A percentile compares a stretch with the other conserved stretches of the same genome.
Evolutionary conservation across 2,797 vertebrate species (phyloP).

Genomic region (Rhinogobio ventralis): DNA sequence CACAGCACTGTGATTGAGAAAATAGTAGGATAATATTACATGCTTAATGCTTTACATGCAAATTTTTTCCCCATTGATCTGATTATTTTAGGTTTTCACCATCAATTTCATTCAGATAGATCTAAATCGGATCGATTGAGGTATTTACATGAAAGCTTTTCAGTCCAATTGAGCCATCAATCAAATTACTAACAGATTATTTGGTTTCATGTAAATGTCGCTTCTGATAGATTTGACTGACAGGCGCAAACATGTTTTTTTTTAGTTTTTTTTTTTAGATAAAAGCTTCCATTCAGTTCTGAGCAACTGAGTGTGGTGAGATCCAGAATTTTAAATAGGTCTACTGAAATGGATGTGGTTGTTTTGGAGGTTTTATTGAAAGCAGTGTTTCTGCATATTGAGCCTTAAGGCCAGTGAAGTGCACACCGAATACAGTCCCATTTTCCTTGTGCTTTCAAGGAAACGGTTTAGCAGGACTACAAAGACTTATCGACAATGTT

Average conservation of each 20-base stretch:
- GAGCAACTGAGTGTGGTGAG: not conserved
- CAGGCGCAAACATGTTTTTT: not conserved
- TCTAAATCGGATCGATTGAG: not conserved
- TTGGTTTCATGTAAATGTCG: not conserved
- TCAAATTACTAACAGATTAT: slow-evolving; percentile 1
- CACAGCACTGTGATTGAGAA: not conserved
- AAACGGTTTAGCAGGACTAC: not conserved
- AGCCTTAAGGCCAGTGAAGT: slow-evolving; percentile 7
- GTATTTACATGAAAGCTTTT: not conserved
- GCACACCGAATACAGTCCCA: not conserved
- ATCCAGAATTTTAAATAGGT: not conserved
- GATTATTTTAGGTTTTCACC: not conserved
- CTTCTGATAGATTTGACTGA: not conserved
- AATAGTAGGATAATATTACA: not conserved
- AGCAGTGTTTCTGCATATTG: slow-evolving; percentile 11
- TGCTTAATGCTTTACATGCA: not conserved
- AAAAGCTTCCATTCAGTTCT: slow-evolving; percentile 11
- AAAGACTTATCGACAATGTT: not conserved
- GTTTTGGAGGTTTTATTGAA: not conserved
- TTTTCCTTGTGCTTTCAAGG: slow-evolving; percentile 13
- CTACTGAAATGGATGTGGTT: not conserved
- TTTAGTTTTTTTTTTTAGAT: not conserved
- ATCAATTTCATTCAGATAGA: not conserved
- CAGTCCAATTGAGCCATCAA: not conserved
- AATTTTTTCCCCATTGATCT: not conserved